Evolutionary conservation across 2,113 vertebrate species (phyloP), one percentile per base, ranked within the genome.

Genomic region (Megaleporinus macrocephalus): DNA sequence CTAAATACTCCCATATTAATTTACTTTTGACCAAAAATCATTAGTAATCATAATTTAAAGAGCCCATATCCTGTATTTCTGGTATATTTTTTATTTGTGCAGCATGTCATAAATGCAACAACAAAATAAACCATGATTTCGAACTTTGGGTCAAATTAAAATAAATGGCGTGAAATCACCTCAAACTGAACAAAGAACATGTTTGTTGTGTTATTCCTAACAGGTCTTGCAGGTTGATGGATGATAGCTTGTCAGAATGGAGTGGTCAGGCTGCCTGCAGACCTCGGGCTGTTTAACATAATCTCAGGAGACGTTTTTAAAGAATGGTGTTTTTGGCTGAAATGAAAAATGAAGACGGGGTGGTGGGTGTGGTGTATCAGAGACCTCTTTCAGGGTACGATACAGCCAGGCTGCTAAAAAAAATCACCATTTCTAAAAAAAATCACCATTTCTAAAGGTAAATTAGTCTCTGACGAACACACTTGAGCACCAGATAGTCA

Each of bases 161-260:
- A 73, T 22, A 47, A 80, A 80, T 80, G 70, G 3, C 41, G 36
- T 73, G 30, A 74, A 80, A 65, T 74, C 79, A 65, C 22, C 30
- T 59, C 61, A 65, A 3, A 61, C 49, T 26, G 51, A 74, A 65
- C 79, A 65, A 29, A 65, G 78, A 71, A 73, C 18, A 41, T 63
- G 70, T 18, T 61, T 72, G 78, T 63, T 73, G 55, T 80, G 78
- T 73, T 61, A 47, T 63, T 51, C 30, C 41, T 73, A 81, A 41
- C 70, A 81, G 70, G 79, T 65, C 59, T 24, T 5, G 0, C 5
- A 16, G 55, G 47, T 61, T 81, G 79, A 81, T 81, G 59, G 61
- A 81, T 81, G 79, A 59, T 27, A 49, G 59, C 0, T 15, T 55
- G 61, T 81, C 59, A 41, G 79, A 74, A 80, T 12, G 18, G 18